A percentile compares a stretch with the other conserved stretches of the same genome.
Evolutionary conservation across 2,797 vertebrate species (phyloP).

Genomic region (Anas flavirostris): DNA sequence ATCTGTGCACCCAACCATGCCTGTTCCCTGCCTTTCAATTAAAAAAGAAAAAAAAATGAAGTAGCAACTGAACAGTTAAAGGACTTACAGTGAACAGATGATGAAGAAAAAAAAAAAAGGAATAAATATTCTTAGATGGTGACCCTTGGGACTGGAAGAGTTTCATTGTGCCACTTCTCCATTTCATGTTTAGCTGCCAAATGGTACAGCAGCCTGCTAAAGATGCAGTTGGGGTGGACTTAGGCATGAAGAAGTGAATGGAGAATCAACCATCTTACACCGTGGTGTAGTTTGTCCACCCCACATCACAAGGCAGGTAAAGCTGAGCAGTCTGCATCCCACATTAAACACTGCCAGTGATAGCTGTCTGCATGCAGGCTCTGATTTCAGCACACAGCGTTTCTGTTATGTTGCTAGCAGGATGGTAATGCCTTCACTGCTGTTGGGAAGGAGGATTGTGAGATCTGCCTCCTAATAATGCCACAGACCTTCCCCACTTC

Average conservation of each 20-base stretch:
- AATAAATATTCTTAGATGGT: neutral
- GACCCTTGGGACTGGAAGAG: neutral
- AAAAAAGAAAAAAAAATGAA: neutral
- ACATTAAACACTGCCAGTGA: neutral
- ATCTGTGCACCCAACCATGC: neutral
- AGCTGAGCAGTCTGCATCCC: neutral
- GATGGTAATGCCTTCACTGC: neutral
- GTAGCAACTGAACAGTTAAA: neutral
- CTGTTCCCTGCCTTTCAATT: neutral
- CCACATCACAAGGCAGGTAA: neutral
- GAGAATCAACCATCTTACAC: neutral
- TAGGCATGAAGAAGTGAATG: neutral
- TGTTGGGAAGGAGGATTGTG: neutral
- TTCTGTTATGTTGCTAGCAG: neutral
- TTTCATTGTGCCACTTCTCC: neutral
- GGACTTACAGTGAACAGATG: neutral
- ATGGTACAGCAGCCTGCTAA: neutral
- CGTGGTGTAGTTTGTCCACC: neutral
- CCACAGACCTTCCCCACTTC: conserved; percentile 13
- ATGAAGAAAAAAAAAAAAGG: neutral
- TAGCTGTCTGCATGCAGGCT: neutral
- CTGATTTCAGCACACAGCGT: neutral
- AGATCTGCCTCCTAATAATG: neutral
- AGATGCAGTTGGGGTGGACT: neutral
- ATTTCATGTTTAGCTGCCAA: neutral